Percentiles rank a stretch among this genome's conserved stretches.
Conservation (phyloP, 2,888 invertebrate genomes). For the Euplagia quadripunctaria region DNA sequence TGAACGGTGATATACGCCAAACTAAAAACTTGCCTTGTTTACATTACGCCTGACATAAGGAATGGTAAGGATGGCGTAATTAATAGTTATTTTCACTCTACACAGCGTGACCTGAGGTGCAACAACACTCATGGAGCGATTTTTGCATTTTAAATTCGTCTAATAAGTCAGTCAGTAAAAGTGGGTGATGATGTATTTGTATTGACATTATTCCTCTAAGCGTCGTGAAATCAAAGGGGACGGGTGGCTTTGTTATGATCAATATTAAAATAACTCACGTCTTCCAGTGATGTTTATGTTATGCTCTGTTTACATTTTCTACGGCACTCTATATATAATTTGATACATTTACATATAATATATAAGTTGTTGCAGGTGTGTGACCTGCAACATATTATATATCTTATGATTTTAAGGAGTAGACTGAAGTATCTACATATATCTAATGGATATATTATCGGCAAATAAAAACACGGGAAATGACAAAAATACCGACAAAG, state of each 20-base stretch:
- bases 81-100: too few species aligned
- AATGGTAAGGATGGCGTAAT: background rate
- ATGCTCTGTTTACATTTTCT: constrained; percentile 43
- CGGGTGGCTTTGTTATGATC: constrained; percentile 21
- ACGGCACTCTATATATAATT: constrained; percentile 18
- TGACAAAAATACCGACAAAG: too few species aligned
- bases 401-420: background rate
- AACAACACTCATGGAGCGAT: background rate
- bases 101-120: too few species aligned
- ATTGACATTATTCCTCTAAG: constrained; percentile 21
- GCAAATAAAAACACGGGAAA: too few species aligned
- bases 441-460: too few species aligned
- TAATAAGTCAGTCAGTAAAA: background rate
- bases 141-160: background rate
- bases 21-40: too few species aligned
- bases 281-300: constrained; percentile 40
- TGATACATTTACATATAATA: too few species aligned
- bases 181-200: constrained; percentile 18
- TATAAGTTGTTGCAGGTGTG: too few species aligned
- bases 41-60: background rate
- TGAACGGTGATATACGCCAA: background rate
- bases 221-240: constrained; percentile 21
- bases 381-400: constrained; percentile 56
- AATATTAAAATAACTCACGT: constrained; percentile 45
- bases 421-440: too few species aligned